These are phyloP conservation scores for Mylabris sibirica DNA, from an alignment of 2,888 invertebrate species.

Conservation along the genomic window DNA sequence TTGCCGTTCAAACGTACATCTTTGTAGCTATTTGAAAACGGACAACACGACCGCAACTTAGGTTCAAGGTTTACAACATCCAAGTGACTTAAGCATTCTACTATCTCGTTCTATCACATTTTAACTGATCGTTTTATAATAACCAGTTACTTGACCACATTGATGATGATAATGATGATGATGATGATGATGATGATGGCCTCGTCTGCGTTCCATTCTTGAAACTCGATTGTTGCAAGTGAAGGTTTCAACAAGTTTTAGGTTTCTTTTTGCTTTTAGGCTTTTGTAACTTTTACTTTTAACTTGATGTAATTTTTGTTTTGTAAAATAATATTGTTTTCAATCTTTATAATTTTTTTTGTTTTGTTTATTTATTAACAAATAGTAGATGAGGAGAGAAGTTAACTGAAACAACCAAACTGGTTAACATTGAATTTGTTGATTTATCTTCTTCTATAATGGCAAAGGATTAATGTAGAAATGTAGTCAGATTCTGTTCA, in stretches of 20 bases:
- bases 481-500: constrained; percentile 7
- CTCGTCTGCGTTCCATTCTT: constrained; percentile 33
- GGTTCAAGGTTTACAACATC: constrained; percentile 44
- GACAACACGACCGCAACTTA: constrained; percentile 23
- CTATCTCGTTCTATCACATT: constrained; percentile 15
- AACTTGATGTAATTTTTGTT: neutral
- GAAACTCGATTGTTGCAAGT: constrained; percentile 27
- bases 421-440: constrained; percentile 11
- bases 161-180: constrained; percentile 18
- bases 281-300: constrained; percentile 6
- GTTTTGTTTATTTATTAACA: neutral
- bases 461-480: neutral
- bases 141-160: constrained; percentile 35
- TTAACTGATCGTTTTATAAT: constrained; percentile 28
- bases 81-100: constrained; percentile 35
- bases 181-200: constrained; percentile 21
- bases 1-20: constrained; percentile 5
- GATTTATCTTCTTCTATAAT: neutral
- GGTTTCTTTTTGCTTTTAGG: neutral
- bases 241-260: constrained; percentile 21
- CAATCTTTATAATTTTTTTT: neutral
- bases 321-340: neutral
- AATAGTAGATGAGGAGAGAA: neutral
- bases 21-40: neutral
- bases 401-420: neutral